Percentiles rank a stretch among this genome's conserved stretches.
These are phyloP conservation scores for Carassius carassius DNA, from an alignment of 2,113 vertebrate species.

Conservation along the genomic window DNA sequence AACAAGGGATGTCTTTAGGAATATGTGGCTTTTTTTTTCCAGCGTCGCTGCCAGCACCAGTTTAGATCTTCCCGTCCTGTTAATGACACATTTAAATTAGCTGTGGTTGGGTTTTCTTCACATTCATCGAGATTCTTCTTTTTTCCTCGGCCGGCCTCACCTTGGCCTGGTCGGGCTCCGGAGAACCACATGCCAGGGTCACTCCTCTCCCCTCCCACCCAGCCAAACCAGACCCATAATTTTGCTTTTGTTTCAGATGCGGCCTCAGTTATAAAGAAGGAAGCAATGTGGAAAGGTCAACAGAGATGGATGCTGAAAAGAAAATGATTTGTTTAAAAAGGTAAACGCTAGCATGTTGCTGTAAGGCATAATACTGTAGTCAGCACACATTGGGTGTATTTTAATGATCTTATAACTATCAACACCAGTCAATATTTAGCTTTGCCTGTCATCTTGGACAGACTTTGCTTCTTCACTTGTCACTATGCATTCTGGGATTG, in stretches of 20 bases:
- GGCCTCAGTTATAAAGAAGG: conserved; percentile 77
- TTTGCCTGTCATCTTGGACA: not conserved
- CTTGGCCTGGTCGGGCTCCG: conserved; percentile 72
- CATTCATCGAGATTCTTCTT: conserved; percentile 77
- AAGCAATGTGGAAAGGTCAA: conserved; percentile 72
- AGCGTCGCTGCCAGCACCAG: conserved; percentile 57
- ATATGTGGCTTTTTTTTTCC: conserved; percentile 59
- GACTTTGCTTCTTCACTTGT: not conserved
- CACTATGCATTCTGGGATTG: not conserved
- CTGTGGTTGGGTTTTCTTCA: conserved; percentile 74
- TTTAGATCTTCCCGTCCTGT: conserved; percentile 68
- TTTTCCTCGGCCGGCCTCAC: conserved; percentile 76
- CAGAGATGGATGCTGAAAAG: conserved; percentile 50
- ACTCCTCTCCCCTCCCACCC: conserved; percentile 68
- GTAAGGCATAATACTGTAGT: not conserved
- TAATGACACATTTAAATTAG: conserved; percentile 78
- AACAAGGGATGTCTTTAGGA: conserved; percentile 61
- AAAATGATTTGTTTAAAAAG: not conserved
- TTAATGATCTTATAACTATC: not conserved
- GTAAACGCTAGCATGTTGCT: not conserved
- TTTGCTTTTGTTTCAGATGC: conserved; percentile 82
- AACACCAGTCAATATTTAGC: not conserved
- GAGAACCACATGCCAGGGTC: conserved; percentile 78
- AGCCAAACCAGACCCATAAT: conserved; percentile 82
- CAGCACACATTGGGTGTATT: not conserved